Base-by-base conservation (phyloP, 1,140 invertebrate species). In the Geopemphigus sp. region DNA sequence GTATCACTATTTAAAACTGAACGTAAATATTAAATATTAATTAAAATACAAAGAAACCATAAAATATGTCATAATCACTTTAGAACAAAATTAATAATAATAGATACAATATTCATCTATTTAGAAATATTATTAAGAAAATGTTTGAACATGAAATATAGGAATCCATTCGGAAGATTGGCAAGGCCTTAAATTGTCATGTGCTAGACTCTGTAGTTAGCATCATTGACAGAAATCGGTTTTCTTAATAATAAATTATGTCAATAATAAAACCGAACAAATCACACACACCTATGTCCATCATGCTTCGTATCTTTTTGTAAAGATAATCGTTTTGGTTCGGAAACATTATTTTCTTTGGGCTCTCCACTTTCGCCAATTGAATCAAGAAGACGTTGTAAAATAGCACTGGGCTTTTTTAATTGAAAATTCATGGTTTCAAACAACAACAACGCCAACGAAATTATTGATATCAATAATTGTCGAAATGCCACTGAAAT, bases 401-500 rank as follows among this genome's bases (percentile, higher is more conserved):
- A 56, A n/a, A 74, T 17, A 8, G n/a, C 26, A 59, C 72, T 74
- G 24, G 72, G 72, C 15, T 74, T 74, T 39, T 74, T 74, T 29
- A 74, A 45, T 14, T 74, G 29, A 39, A 74, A 74, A 57, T 12
- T 56, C 72, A 74, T 74, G 12, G 24, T 59, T 68, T 64, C 47
- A 68, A 47, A 14, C 1, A 45, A 14, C 4, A 19, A 1, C 8
- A 29, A 29, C 6, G 39, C 12, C n/a, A n/a, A n/a, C n/a, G n/a
- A n/a, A n/a, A n/a, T n/a, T n/a, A n/a, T n/a, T n/a, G n/a, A n/a
- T n/a, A n/a, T n/a, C n/a, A n/a, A n/a, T n/a, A n/a, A n/a, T n/a
- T n/a, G n/a, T n/a, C n/a, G n/a, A n/a, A n/a, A n/a, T n/a, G n/a
- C n/a, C n/a, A n/a, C n/a, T n/a, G n/a, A n/a, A n/a, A n/a, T n/a